phyloP scores from a whole-genome alignment of 2,888 invertebrate species.

The Ditula angustiorana region DNA sequence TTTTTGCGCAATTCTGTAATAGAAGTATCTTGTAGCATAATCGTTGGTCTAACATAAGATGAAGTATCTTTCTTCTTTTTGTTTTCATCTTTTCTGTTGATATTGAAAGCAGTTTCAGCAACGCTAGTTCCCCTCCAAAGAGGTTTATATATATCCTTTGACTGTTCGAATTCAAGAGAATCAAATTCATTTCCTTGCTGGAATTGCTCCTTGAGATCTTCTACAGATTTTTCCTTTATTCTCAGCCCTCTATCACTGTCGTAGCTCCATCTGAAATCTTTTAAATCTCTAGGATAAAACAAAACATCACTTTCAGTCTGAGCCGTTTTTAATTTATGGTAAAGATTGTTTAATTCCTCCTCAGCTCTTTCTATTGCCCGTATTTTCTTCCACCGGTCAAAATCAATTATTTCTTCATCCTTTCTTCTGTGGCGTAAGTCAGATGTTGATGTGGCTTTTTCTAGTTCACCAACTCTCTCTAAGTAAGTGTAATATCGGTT shows the following conservation, averaged over 20 bases:
- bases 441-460: constrained; percentile 89
- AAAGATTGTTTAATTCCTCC: constrained; percentile 91
- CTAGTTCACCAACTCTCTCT: constrained; percentile 93
- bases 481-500: constrained; percentile 94
- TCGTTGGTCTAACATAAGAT: constrained; percentile 58
- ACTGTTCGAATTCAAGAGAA: constrained; percentile 72
- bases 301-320: constrained; percentile 94
- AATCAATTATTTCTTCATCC: constrained; percentile 93
- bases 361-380: constrained; percentile 92
- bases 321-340: constrained; percentile 90
- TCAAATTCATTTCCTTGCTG: constrained; percentile 86
- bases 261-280: constrained; percentile 91
- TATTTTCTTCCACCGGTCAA: constrained; percentile 94
- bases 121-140: constrained; percentile 94
- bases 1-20: constrained; percentile 76
- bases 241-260: constrained; percentile 91
- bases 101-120: constrained; percentile 90
- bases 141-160: constrained; percentile 91
- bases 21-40: constrained; percentile 68
- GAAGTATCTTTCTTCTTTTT: constrained; percentile 61
- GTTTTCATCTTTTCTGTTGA: constrained; percentile 86
- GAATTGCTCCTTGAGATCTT: constrained; percentile 92
- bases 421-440: constrained; percentile 90
- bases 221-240: constrained; percentile 94
- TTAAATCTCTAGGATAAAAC: constrained; percentile 91